Percentiles rank a stretch among this genome's conserved stretches.
Conservation (phyloP, 2,113 vertebrate species). For the Clarias gariepinus region DNA sequence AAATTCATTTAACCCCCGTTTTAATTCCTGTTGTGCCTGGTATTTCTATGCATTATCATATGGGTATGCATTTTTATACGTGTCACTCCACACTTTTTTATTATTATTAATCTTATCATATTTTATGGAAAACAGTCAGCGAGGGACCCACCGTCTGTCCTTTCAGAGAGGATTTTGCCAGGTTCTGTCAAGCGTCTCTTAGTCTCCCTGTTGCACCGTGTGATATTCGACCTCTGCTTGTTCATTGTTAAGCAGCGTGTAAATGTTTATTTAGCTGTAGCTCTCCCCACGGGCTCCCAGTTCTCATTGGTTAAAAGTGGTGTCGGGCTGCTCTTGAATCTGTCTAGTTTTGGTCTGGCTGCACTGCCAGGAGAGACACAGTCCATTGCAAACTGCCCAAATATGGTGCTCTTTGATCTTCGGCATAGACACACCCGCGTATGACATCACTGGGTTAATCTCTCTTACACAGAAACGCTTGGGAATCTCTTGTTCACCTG, state of each 20-base stretch:
- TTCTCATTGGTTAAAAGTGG: background rate
- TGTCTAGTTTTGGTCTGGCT: constrained; percentile 12
- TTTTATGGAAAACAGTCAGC: background rate
- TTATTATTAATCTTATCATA: background rate
- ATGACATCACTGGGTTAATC: background rate
- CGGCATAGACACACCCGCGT: background rate
- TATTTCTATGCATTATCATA: background rate
- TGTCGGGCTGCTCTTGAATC: background rate
- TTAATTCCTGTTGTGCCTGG: background rate
- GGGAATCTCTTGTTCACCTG: background rate
- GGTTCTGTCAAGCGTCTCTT: background rate
- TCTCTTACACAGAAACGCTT: background rate
- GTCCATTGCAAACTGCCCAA: constrained; percentile 17
- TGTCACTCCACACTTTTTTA: background rate
- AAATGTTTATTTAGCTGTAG: background rate
- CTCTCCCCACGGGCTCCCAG: background rate
- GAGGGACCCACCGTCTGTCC: background rate
- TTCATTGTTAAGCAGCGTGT: background rate
- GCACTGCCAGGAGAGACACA: background rate
- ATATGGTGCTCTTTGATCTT: constrained; percentile 22
- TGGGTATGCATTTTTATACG: background rate
- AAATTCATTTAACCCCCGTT: background rate
- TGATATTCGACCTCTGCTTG: background rate
- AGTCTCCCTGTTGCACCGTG: background rate
- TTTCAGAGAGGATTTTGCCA: background rate